phyloP scores from a whole-genome alignment of 2,888 invertebrate genomes.

The Tetramorium bicarinatum region DNA sequence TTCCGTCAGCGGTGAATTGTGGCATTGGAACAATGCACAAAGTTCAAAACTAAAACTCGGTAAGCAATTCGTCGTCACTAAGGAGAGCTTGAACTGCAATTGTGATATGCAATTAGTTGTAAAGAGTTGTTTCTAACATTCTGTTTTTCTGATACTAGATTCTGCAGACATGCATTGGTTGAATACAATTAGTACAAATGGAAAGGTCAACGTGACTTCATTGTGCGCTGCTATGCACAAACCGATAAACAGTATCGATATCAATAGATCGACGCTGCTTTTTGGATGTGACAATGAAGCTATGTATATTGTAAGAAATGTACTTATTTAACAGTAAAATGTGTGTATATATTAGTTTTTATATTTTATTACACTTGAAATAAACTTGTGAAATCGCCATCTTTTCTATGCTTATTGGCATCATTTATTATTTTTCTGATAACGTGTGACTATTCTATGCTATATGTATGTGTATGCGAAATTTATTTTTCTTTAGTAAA shows the following conservation, averaged over 20 bases:
- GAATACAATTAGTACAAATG: constrained; percentile 87
- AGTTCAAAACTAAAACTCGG: constrained; percentile 82
- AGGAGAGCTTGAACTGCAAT: neutral
- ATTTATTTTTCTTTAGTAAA: neutral
- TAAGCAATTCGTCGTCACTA: constrained; percentile 49
- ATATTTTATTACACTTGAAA: constrained; percentile 56
- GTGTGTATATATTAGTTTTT: constrained; percentile 56
- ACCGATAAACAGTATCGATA: constrained; percentile 94
- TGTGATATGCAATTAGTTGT: neutral
- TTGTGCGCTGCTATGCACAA: constrained; percentile 92
- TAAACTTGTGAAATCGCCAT: constrained; percentile 21
- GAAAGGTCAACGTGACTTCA: constrained; percentile 90
- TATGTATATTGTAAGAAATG: constrained; percentile 92
- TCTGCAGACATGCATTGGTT: constrained; percentile 87
- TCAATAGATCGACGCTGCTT: constrained; percentile 91
- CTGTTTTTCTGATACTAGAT: constrained; percentile 73
- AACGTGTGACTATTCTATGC: neutral
- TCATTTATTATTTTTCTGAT: neutral
- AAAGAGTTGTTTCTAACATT: constrained; percentile 23
- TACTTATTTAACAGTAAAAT: constrained; percentile 80
- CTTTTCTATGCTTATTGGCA: neutral
- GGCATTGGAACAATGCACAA: constrained; percentile 93
- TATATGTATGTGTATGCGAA: neutral
- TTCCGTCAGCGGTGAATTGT: constrained; percentile 93
- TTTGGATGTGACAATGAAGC: constrained; percentile 97